Conservation (phyloP, 2,888 invertebrate genomes). For the Pollenia angustigena region DNA sequence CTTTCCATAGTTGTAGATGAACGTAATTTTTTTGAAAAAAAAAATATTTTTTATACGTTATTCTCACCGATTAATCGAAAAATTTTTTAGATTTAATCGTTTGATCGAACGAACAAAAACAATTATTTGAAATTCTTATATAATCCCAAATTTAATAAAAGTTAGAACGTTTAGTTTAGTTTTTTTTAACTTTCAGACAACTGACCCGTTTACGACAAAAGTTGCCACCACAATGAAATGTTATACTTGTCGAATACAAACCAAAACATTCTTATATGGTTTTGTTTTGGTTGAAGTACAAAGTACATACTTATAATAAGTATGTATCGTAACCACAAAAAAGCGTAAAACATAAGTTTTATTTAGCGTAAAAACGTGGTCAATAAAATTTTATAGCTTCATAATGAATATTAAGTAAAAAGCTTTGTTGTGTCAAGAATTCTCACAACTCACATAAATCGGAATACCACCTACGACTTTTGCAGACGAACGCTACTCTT, state of each 20-base stretch:
- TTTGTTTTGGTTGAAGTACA: background rate
- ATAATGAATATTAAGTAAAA: slow-evolving; percentile 68
- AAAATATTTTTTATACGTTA: no score
- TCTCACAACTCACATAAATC: slow-evolving; percentile 54
- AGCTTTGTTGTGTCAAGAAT: slow-evolving; percentile 63
- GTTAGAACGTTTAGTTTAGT: no score
- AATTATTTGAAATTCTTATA: no score
- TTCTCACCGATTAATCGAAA: no score
- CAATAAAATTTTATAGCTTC: slow-evolving; percentile 66
- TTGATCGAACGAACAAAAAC: no score
- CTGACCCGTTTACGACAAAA: no score
- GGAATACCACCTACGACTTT: slow-evolving; percentile 15
- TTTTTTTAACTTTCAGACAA: no score
- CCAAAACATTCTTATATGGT: background rate
- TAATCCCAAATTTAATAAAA: no score
- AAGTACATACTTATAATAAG: background rate
- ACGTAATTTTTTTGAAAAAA: no score
- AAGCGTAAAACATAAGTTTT: slow-evolving; percentile 56
- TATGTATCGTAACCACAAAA: slow-evolving; percentile 49
- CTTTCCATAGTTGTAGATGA: no score
- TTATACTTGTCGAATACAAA: background rate
- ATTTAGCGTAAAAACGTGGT: slow-evolving; percentile 68
- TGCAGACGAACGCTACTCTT: background rate
- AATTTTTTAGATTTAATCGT: no score
- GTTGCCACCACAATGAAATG: no score